Conservation (phyloP, 2,888 invertebrate species). For the Cephus pulcher region DNA sequence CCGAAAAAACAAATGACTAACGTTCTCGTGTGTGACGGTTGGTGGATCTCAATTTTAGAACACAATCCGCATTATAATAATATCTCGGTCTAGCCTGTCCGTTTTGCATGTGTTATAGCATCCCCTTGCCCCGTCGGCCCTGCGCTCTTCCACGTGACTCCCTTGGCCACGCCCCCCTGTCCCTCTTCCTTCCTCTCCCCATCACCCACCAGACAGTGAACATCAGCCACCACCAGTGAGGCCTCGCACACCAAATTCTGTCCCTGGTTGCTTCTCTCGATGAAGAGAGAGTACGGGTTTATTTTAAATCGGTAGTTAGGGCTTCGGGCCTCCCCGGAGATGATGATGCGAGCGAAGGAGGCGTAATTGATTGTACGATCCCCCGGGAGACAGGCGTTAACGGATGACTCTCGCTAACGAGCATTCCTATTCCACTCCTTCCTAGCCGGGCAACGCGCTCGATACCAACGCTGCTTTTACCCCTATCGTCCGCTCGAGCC, state of each 20-base stretch:
- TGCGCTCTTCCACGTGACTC: conserved; percentile 23
- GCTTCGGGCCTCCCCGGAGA: conserved; percentile 60
- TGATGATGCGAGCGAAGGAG: conserved; percentile 64
- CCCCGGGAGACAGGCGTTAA: conserved; percentile 65
- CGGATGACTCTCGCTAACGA: conserved; percentile 66
- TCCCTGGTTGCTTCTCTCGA: background rate
- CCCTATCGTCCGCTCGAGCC: conserved; percentile 13
- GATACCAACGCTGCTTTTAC: conserved; percentile 3
- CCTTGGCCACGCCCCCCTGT: background rate
- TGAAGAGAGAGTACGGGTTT: conserved; percentile 41
- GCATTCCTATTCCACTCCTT: conserved; percentile 59
- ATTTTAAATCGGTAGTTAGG: conserved; percentile 63
- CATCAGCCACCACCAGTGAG: background rate
- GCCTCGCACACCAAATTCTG: background rate
- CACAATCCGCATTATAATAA: conserved; percentile 27
- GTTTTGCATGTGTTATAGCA: conserved; percentile 37
- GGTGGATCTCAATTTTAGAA: conserved; percentile 20
- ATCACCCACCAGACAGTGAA: background rate
- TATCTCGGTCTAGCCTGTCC: conserved; percentile 32
- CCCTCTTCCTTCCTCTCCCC: background rate
- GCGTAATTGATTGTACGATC: conserved; percentile 66
- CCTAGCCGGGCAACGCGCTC: conserved; percentile 33
- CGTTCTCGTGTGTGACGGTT: conserved; percentile 20
- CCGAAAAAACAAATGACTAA: conserved; percentile 24
- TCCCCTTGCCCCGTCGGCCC: conserved; percentile 32